Conservation (phyloP, 2,888 invertebrate genomes). For the Ormyrus nitidulus region DNA sequence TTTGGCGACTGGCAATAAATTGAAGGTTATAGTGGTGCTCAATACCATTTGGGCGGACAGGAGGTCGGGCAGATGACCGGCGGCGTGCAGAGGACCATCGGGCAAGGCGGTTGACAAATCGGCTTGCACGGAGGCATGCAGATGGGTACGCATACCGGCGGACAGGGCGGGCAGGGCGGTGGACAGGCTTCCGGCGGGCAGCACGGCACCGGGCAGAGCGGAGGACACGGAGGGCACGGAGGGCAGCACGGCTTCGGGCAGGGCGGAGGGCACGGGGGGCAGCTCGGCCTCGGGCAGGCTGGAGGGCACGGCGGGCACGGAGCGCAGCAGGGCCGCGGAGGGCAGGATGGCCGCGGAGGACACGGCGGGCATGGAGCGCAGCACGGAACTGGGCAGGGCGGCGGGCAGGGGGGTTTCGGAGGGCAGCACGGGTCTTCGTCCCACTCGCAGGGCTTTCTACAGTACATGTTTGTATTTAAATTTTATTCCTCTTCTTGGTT, state of each 20-base stretch:
- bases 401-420: conserved; percentile 18
- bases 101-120: conserved; percentile 18
- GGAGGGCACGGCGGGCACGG: conserved; percentile 14
- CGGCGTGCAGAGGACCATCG: conserved; percentile 5
- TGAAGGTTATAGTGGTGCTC: too few species aligned
- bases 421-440: conserved; percentile 65
- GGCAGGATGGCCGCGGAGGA: not conserved
- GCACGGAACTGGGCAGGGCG: not conserved
- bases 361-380: not conserved
- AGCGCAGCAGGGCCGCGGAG: not conserved
- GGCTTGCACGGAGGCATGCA: conserved; percentile 22
- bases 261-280: conserved; percentile 3
- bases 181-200: not conserved
- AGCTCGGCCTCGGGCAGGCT: not conserved
- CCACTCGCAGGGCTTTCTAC: conserved; percentile 72
- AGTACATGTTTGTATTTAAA: not conserved
- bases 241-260: not conserved
- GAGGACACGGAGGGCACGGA: conserved; percentile 8
- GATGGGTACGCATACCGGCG: not conserved
- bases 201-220: not conserved
- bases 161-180: not conserved
- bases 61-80: conserved; percentile 1
- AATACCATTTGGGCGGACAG: not conserved
- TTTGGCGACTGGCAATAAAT: too few species aligned
- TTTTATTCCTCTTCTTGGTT: not conserved